phyloP scores from a whole-genome alignment of 1,140 invertebrate species.

The Lucilia sericata region DNA sequence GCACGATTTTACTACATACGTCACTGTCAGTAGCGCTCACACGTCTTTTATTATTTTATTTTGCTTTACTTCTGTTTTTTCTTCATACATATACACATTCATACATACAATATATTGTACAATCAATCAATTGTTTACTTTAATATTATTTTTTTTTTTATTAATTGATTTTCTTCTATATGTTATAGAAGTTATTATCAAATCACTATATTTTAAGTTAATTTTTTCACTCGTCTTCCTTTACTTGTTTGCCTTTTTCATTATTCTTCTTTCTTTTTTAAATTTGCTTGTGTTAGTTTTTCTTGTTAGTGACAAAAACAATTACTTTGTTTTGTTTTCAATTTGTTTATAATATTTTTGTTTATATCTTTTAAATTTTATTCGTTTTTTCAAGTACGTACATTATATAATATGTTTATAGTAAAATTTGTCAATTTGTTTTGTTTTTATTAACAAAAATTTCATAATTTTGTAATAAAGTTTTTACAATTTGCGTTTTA shows the following conservation, averaged over 20 bases:
- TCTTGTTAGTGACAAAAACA: neutral
- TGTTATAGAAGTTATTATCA: no score
- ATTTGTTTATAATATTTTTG: neutral
- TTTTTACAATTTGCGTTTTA: constrained; percentile 13
- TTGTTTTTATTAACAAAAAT: neutral
- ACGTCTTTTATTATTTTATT: no score
- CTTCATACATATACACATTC: no score
- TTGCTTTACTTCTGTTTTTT: no score
- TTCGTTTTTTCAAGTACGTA: neutral
- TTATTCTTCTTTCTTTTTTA: neutral
- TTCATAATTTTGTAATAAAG: constrained; percentile 2
- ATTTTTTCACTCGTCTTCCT: neutral
- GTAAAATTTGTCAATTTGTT: neutral
- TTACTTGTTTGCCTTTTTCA: neutral
- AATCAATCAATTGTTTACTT: no score
- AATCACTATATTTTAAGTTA: no score
- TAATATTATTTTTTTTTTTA: no score
- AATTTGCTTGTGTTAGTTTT: neutral
- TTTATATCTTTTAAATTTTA: neutral
- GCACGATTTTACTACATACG: no score
- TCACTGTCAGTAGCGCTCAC: no score
- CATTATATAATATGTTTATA: neutral
- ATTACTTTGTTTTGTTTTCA: neutral
- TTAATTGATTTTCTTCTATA: no score
- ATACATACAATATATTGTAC: no score